Percentiles rank a stretch among this genome's conserved stretches.
Evolutionary conservation across 2,113 vertebrate species (phyloP).

Genomic region (Zosterops pallidus): DNA sequence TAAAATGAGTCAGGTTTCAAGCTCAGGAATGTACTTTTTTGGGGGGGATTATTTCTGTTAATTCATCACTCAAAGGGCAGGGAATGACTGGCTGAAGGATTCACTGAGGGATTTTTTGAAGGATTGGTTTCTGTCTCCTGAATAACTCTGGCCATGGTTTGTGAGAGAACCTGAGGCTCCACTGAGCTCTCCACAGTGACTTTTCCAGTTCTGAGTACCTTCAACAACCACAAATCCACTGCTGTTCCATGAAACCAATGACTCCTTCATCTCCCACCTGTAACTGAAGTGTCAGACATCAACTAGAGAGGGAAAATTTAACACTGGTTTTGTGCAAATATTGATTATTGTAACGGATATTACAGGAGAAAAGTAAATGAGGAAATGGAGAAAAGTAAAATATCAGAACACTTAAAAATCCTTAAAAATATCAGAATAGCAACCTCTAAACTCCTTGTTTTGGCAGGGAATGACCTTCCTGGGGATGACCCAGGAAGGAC

Average conservation of each 20-base stretch:
- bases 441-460: neutral
- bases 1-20: neutral
- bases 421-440: neutral
- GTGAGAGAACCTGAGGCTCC: neutral
- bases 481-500: too few species aligned
- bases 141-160: neutral
- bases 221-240: neutral
- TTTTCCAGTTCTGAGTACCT: neutral
- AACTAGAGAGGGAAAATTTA: neutral
- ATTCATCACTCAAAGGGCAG: neutral
- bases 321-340: neutral
- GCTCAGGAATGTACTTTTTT: neutral
- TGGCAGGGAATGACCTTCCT: neutral
- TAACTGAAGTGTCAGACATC: rapidly evolving
- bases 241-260: neutral
- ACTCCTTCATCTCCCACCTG: neutral
- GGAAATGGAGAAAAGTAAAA: neutral
- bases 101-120: neutral
- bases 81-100: neutral
- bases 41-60: neutral
- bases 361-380: neutral
- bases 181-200: neutral
- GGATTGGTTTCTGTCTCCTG: neutral
- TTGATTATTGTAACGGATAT: neutral
- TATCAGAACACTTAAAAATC: neutral